Evolutionary conservation across 2,797 vertebrate genomes (phyloP).

Genomic region (Gymnothorax reevesii): DNA sequence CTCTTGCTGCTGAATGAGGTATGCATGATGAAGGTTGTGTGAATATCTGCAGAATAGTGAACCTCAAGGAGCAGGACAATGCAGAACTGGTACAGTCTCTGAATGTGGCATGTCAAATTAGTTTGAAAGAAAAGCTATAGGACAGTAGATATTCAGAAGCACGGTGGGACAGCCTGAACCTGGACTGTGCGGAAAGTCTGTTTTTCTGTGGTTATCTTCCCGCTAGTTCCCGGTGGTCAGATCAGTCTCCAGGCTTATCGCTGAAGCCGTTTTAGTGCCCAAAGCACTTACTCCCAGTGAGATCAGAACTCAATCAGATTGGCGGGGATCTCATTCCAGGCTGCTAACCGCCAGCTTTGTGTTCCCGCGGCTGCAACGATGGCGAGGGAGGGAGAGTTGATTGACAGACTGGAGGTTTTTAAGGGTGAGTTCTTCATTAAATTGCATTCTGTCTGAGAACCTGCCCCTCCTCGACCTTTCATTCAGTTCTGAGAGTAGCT

Average conservation of each 20-base stretch:
- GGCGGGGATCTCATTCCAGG: conserved; percentile 25
- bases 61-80: too few species aligned
- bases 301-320: conserved; percentile 24
- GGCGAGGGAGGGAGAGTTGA: background rate
- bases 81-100: too few species aligned
- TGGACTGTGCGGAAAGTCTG: background rate
- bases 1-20: too few species aligned
- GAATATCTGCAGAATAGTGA: too few species aligned
- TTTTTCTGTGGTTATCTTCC: background rate
- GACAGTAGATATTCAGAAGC: too few species aligned
- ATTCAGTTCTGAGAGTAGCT: conserved; percentile 3
- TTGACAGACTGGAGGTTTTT: conserved; percentile 27
- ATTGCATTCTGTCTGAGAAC: conserved; percentile 28
- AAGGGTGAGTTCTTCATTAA: conserved; percentile 33
- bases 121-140: too few species aligned
- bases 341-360: background rate
- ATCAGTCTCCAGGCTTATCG: conserved; percentile 42
- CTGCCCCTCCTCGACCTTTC: background rate
- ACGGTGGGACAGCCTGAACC: too few species aligned
- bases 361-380: background rate
- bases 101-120: too few species aligned
- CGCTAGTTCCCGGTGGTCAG: conserved; percentile 33
- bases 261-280: conserved; percentile 28
- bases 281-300: conserved; percentile 16
- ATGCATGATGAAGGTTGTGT: too few species aligned